Base-by-base conservation (phyloP, 2,888 invertebrate species). In the Dermolepida albohirtum region DNA sequence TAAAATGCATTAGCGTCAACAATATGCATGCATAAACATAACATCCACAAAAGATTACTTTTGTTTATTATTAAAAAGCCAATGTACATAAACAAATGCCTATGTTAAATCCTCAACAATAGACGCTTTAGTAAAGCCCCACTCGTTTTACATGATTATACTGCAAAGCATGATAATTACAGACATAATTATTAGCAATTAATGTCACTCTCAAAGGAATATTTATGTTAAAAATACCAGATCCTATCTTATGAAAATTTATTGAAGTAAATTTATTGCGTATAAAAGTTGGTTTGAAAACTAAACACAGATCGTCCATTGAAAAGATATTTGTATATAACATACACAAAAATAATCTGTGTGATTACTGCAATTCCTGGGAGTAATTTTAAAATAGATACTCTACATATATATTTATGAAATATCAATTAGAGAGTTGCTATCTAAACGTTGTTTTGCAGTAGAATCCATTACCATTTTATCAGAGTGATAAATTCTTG, bases 231-330 rank as follows among this genome's bases (percentile, higher is more conserved):
- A 52, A 52, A 52, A 12, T 10, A 27, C 51, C 51, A 52, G 51
- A 34, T 52, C 14, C 51, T 29, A 29, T 52, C 34, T 52, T 52
- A 52, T 12, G 14, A 52, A 49, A 29, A 39, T 52, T 52, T 8
- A 52, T 52, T 34, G 27, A 52, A 51, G 10, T 7, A 14, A 29
- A 52, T 52, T 52, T 52, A 52, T 27, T 27, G 29, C 34, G 34
- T 34, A 29, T 52, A 52, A 52, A 52, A 52, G 51, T 52, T n/a
- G 14, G 51, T 52, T 52, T 52, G n/a, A 34, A 51, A 52, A 34
- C 51, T 52, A 34, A 52, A 52, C 14, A 52, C 22, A 49, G 8
- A 11, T 22, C 22, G 5, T 49, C 22, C 8, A 17, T 17, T 49
- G 17, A 17, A 49, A 22, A 11, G 22, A 11, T 49, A 22, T 49